Percentiles rank a stretch among this genome's conserved stretches.
Evolutionary conservation across 2,888 invertebrate genomes (phyloP).

Genomic region (Apoda limacodes): DNA sequence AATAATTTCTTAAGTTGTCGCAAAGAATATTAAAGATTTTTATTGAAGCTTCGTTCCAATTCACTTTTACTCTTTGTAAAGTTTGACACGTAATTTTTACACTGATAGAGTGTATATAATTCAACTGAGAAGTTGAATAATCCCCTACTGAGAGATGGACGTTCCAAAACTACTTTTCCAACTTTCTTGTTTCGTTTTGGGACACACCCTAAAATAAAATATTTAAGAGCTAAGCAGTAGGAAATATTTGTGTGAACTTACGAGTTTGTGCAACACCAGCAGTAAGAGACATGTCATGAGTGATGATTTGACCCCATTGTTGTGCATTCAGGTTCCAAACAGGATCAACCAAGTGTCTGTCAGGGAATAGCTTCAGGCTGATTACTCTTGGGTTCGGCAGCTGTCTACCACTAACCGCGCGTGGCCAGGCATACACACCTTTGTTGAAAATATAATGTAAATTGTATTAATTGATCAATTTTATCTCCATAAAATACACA

Average conservation of each 20-base stretch:
- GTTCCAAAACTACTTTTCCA: too few relatives aligned
- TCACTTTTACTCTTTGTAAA: too few relatives aligned
- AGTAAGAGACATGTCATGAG: constrained; percentile 83
- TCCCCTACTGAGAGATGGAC: too few relatives aligned
- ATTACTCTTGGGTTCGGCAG: constrained; percentile 79
- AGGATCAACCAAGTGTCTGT: constrained; percentile 76
- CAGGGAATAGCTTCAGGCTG: constrained; percentile 78
- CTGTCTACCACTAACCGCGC: constrained; percentile 71
- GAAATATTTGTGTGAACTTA: constrained; percentile 50
- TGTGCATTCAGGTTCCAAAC: constrained; percentile 80
- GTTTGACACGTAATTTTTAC: too few relatives aligned
- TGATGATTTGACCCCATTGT: constrained; percentile 84
- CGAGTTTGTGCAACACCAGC: constrained; percentile 80
- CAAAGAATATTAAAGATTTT: too few relatives aligned
- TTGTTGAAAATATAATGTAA: constrained; percentile 20
- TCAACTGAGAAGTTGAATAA: too few relatives aligned
- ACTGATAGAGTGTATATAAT: too few relatives aligned
- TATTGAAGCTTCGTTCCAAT: too few relatives aligned
- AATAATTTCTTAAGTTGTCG: too few relatives aligned
- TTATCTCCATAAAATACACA: too few relatives aligned
- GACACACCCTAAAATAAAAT: not conserved
- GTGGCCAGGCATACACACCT: constrained; percentile 76
- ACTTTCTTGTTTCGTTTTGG: too few relatives aligned
- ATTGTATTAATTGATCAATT: too few relatives aligned
- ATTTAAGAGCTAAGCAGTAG: not conserved